phyloP scores from a whole-genome alignment of 2,797 vertebrate genomes.

The Orientallactaga sibirica region DNA sequence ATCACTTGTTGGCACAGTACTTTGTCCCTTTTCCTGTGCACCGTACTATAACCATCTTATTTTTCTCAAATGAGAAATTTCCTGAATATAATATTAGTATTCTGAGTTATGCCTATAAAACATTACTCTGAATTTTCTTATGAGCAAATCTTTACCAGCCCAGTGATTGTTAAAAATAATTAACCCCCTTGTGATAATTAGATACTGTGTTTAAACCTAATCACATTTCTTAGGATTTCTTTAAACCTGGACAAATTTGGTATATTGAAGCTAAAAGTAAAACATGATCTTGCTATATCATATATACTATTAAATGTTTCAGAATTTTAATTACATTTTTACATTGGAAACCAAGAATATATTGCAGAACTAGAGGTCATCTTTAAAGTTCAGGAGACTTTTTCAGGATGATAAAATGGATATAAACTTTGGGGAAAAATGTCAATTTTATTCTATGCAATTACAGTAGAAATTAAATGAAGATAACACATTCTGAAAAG shows the following conservation, averaged over 20 bases:
- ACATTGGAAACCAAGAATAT: constrained; percentile 80
- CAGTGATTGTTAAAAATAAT: constrained; percentile 50
- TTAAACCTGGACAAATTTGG: constrained; percentile 14
- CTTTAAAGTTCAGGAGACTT: constrained; percentile 87
- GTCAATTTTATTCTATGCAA: constrained; percentile 83
- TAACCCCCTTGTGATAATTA: constrained; percentile 30
- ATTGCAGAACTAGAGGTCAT: constrained; percentile 83
- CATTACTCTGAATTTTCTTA: constrained; percentile 34
- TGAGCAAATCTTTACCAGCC: constrained; percentile 1
- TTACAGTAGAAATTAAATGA: constrained; percentile 81
- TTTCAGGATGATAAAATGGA: constrained; percentile 82
- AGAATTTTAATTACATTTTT: constrained; percentile 81
- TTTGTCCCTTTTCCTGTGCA: not conserved
- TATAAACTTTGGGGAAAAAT: constrained; percentile 86
- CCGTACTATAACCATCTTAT: not conserved
- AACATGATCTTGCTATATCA: not conserved
- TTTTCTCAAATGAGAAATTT: constrained; percentile 27
- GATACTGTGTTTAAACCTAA: constrained; percentile 20
- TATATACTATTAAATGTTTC: constrained; percentile 74
- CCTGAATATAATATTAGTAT: constrained; percentile 20
- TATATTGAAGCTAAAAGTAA: constrained; percentile 71
- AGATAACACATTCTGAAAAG: constrained; percentile 75
- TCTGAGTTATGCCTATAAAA: constrained; percentile 61
- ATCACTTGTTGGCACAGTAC: not conserved
- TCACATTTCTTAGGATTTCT: constrained; percentile 63